These are phyloP conservation scores for Oreamnos americanus DNA, from an alignment of 2,113 vertebrate genomes.

Conservation along the genomic window DNA sequence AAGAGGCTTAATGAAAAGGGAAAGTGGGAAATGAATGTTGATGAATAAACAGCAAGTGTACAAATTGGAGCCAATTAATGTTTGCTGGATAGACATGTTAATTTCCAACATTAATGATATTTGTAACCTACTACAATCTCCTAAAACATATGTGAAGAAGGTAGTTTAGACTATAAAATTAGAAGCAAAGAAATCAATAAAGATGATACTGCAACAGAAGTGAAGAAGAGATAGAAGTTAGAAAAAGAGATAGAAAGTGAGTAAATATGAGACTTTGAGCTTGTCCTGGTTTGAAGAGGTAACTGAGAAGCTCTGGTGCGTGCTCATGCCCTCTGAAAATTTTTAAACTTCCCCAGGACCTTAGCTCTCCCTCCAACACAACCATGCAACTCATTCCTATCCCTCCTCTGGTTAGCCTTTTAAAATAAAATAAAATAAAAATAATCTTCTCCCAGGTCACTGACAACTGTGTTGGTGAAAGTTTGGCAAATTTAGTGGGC, in stretches of 20 bases:
- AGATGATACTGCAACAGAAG: neutral
- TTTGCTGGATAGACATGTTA: neutral
- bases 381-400: neutral
- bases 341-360: neutral
- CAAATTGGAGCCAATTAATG: neutral
- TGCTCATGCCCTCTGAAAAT: neutral
- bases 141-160: neutral
- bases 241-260: neutral
- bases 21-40: neutral
- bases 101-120: neutral
- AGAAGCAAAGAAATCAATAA: neutral
- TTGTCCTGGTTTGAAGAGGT: neutral
- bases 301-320: neutral
- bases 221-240: neutral
- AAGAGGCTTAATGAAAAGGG: neutral
- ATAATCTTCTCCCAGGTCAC: neutral
- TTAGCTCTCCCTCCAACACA: neutral
- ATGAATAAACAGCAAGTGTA: neutral
- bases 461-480: neutral
- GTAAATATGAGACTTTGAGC: neutral
- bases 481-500: neutral
- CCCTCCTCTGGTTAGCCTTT: neutral
- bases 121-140: neutral
- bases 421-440: neutral
- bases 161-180: neutral